Base-by-base conservation (phyloP, 2,113 vertebrate genomes). In the Odobenus rosmarus region DNA sequence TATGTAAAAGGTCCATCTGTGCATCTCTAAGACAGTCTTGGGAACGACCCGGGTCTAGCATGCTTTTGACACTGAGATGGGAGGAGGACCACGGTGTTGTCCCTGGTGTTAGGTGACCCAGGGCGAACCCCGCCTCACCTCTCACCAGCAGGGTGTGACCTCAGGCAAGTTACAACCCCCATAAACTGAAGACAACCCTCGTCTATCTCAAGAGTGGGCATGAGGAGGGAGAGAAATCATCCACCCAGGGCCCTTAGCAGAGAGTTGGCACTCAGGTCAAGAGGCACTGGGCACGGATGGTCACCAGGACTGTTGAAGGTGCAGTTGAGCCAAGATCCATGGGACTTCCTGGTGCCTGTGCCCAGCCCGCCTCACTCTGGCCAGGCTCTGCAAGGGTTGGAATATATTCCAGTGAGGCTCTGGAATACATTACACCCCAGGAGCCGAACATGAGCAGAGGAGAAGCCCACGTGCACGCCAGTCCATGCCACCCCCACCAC, bases 261-360 rank as follows among this genome's bases (percentile, higher is more conserved):
- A 33, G 28, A 21, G 36, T 0, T 0, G 21, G 83, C 21, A 1
- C 39, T 24, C 3, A 19, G 28, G 39, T 31, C 14, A 0, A 0
- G 1, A 7, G 26, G 46, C 9, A 7, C 76, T 10, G 11, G 13
- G n/a, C 0, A 1, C 33, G 0, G 9, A 0, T 0, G 1, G 1
- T 8, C 21, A 3, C 2, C 4, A 0, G 28, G 2, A 19, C 26
- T 7, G 19, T 14, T 46, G 10, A 31, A 28, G 51, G 46, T 7
- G 1, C 1, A 0, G 79, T 23, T 0, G 9, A 21, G 81, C 19
- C 1, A 0, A 1, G 18, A 7, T 19, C 51, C 26, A 0, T 3
- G 2, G 61, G n/a, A 14, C 31, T 21, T 9, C 12, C 31, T 0
- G 16, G 23, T 4, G 5, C 87, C 88, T 6, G 26, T 19, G 62